Base-by-base conservation (phyloP, 2,113 vertebrate species). In the Lasiurus borealis region DNA sequence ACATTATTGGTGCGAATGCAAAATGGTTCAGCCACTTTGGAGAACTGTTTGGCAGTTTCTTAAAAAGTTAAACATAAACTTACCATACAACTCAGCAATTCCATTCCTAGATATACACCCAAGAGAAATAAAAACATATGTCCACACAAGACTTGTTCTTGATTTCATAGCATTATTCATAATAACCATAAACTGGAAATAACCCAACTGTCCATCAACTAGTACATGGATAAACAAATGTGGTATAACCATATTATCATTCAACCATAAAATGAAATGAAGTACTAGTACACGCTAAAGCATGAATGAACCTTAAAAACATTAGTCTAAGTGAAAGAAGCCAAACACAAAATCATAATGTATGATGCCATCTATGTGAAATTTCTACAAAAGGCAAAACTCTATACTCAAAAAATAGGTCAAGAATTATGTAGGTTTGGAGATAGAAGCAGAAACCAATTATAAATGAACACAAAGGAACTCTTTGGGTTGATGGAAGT, bases 101-200 rank as follows among this genome's bases (percentile, higher is more conserved):
- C 93, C 83, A 97, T 52, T 93, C 83, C 72, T 91, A 96, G 77
- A 76, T 88, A 93, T 93, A 72, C 94, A 97, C 72, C 90, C 95
- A 97, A 97, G 82, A 96, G 57, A 97, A 96, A 95, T 85, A 71
- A 95, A 96, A 88, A 92, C 44, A 31, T 94, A 95, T 86, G 52
- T 91, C 77, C 59, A 93, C 81, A 90, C 77, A 95, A 95, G 72
- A 97, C 77, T 88, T 84, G 16, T 84, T 84, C 50, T 86, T 86
- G 44, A 86, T 83, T 72, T 93, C 59, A 91, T 0, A 95, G 78
- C 50, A 94, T 91, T 85, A 88, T 71, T 93, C 50, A 81, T 85
- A 95, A 81, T 1, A 92, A 31, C 77, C 86, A 85, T 52, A 95
- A 94, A 96, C 14, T 81, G 54, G 57, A 75, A 94, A 95, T 68